Percentiles rank a stretch among this genome's conserved stretches.
Conservation (phyloP, 2,113 vertebrate species). For the Carassius auratus region DNA sequence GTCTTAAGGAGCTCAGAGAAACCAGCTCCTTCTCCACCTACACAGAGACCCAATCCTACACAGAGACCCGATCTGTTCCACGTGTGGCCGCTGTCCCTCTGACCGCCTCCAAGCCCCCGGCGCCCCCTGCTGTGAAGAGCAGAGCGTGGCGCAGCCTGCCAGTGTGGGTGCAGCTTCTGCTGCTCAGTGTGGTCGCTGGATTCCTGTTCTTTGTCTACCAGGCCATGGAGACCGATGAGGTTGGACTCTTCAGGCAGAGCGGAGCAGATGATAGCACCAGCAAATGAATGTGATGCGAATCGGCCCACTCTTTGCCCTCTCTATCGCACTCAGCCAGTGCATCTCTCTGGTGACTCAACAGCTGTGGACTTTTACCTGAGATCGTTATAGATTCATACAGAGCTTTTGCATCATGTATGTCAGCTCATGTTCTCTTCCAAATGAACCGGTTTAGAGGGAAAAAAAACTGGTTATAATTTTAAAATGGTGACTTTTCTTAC, state of each 20-base stretch:
- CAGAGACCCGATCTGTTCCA: conserved; percentile 61
- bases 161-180: conserved; percentile 89
- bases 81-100: conserved; percentile 39
- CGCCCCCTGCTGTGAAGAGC: conserved; percentile 51
- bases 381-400: background rate
- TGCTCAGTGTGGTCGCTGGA: conserved; percentile 76
- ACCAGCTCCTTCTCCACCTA: conserved; percentile 62
- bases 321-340: background rate
- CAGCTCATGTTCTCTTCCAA: background rate
- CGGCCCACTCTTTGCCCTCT: background rate
- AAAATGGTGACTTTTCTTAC: background rate
- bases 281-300: conserved; percentile 43
- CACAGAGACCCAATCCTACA: conserved; percentile 63
- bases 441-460: conserved; percentile 19
- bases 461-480: background rate
- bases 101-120: conserved; percentile 37
- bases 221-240: conserved; percentile 91
- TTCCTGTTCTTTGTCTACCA: conserved; percentile 92
- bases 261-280: conserved; percentile 18
- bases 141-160: conserved; percentile 69
- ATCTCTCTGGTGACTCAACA: background rate
- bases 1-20: conserved; percentile 56
- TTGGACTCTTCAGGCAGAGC: conserved; percentile 74
- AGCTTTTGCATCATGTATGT: background rate
- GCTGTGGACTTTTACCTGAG: background rate